Conservation (phyloP, 2,888 invertebrate species). For the Ceriagrion tenellum region DNA sequence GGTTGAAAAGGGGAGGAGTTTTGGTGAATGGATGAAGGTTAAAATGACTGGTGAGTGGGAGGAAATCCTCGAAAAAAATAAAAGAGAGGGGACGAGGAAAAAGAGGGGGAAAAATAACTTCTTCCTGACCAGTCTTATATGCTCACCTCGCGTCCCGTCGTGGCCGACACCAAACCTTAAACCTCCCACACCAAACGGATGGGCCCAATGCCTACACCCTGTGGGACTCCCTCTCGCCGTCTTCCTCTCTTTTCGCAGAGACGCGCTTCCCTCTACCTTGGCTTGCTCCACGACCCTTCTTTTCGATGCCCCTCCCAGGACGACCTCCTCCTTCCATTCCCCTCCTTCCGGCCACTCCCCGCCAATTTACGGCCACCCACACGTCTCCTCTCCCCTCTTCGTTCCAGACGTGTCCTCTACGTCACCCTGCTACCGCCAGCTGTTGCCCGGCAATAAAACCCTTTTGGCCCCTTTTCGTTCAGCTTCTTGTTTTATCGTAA, state of each 20-base stretch:
- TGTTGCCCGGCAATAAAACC: constrained; percentile 61
- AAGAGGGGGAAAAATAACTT: background rate
- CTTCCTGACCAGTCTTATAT: constrained; percentile 7
- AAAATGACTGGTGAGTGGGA: constrained; percentile 3
- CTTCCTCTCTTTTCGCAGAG: background rate
- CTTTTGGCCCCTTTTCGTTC: background rate
- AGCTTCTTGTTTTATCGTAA: background rate
- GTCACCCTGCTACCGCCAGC: constrained; percentile 52
- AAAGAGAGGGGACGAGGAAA: background rate
- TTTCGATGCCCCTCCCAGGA: background rate
- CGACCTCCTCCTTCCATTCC: too few species aligned
- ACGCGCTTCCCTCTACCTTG: background rate
- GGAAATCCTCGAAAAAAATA: background rate
- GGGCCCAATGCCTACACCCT: constrained; percentile 26
- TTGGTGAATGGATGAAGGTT: constrained; percentile 33
- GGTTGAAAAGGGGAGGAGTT: background rate
- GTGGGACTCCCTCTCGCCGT: background rate
- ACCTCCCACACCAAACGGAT: background rate
- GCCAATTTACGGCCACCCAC: constrained; percentile 44
- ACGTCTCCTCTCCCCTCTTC: background rate
- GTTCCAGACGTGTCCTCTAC: background rate
- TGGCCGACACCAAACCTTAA: background rate
- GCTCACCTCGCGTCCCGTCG: background rate
- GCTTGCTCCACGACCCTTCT: background rate
- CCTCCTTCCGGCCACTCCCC: constrained; percentile 58